Percentiles rank a stretch among this genome's conserved stretches.
These are phyloP conservation scores for Erythrocercus mccallii DNA, from an alignment of 2,113 vertebrate genomes.

Conservation along the genomic window DNA sequence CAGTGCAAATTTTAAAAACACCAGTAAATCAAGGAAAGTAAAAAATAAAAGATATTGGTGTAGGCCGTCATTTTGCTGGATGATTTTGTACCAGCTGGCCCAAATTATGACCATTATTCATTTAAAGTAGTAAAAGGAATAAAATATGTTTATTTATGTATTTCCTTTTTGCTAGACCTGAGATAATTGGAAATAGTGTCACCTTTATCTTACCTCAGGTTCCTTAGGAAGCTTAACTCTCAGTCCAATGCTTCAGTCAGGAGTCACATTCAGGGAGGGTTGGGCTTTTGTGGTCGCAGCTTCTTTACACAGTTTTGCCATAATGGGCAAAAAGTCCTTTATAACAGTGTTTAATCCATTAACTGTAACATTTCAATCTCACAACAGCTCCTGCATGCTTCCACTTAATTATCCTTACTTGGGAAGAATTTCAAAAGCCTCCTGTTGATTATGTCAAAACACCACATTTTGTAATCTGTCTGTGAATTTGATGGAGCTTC, in stretches of 20 bases:
- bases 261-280: neutral
- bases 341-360: neutral
- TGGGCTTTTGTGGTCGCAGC: neutral
- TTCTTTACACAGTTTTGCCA: neutral
- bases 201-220: neutral
- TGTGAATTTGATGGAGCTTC: neutral
- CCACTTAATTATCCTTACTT: conserved; percentile 14
- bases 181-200: neutral
- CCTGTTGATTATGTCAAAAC: conserved; percentile 40
- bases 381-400: neutral
- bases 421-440: conserved; percentile 37
- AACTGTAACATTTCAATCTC: neutral
- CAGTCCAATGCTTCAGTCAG: neutral
- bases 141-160: neutral
- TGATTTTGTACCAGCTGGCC: neutral
- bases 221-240: neutral
- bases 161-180: neutral
- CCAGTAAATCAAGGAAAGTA: neutral
- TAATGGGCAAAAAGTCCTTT: neutral
- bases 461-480: conserved; percentile 41
- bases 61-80: neutral
- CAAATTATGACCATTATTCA: neutral
- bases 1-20: neutral
- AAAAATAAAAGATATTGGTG: neutral
- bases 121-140: neutral